phyloP scores from a whole-genome alignment of 2,888 invertebrate genomes.

The Euplexia lucipara region DNA sequence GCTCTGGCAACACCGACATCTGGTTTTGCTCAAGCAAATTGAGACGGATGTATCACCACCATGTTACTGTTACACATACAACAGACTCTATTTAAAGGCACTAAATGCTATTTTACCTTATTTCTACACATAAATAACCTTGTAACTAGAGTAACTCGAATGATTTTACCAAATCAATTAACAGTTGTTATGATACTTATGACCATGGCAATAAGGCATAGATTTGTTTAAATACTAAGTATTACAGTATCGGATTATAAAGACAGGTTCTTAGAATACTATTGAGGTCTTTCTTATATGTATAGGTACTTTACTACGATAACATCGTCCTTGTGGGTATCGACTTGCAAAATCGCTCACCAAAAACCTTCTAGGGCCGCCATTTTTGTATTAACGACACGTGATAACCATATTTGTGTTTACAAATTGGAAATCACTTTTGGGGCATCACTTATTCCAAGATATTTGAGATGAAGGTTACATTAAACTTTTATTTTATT shows the following conservation, averaged over 20 bases:
- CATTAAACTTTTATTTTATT: no score
- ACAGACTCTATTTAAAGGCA: accelerated
- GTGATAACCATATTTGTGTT: slow-evolving; percentile 37
- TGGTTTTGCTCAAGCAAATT: slow-evolving; percentile 33
- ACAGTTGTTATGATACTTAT: slow-evolving; percentile 21
- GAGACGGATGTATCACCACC: slow-evolving; percentile 51
- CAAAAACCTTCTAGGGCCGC: slow-evolving; percentile 3
- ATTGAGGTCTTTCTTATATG: slow-evolving; percentile 51
- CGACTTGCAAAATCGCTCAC: slow-evolving; percentile 45
- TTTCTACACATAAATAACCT: slow-evolving; percentile 1
- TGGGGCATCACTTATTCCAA: neutral
- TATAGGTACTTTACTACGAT: slow-evolving; percentile 8
- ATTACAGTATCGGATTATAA: neutral
- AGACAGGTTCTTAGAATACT: slow-evolving; percentile 51
- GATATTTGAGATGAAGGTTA: neutral
- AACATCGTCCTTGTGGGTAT: slow-evolving; percentile 30
- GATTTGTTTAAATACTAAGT: neutral
- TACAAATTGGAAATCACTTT: slow-evolving; percentile 13
- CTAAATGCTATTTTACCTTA: neutral
- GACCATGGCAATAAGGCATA: accelerated
- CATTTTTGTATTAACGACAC: slow-evolving; percentile 43
- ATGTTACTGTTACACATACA: neutral
- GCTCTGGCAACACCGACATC: slow-evolving; percentile 35
- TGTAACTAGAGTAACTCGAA: neutral
- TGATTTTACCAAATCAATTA: slow-evolving; percentile 16